phyloP scores from a whole-genome alignment of 2,113 vertebrate species.

The Corythornis madagascariensis region DNA sequence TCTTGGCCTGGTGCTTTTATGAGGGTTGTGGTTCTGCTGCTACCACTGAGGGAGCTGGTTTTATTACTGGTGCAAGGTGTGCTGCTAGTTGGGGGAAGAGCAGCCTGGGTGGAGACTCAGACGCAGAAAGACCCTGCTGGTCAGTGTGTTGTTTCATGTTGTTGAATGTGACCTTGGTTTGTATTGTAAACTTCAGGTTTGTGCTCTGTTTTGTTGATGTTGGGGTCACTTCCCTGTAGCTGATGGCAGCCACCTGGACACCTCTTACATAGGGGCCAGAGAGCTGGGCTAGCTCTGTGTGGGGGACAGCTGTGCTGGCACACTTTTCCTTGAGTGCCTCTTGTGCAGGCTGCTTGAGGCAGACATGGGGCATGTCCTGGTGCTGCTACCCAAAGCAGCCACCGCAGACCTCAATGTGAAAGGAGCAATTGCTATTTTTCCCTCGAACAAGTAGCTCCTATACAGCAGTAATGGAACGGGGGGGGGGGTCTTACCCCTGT shows the following conservation, averaged over 20 bases:
- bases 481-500: background rate
- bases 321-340: fast-evolving
- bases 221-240: background rate
- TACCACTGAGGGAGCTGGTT: background rate
- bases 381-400: no score
- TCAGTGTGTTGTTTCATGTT: fast-evolving
- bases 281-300: background rate
- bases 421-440: fast-evolving
- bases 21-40: background rate
- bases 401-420: background rate
- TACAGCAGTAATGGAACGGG: fast-evolving
- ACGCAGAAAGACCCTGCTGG: fast-evolving
- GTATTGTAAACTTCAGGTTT: fast-evolving
- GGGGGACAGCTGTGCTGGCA: fast-evolving
- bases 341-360: background rate
- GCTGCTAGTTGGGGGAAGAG: background rate
- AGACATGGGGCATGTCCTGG: no score
- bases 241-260: fast-evolving
- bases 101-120: background rate
- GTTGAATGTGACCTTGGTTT: background rate
- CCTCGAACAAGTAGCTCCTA: background rate
- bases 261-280: fast-evolving
- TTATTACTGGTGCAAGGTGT: background rate
- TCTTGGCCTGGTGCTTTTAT: background rate
- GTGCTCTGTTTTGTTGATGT: background rate